A percentile compares a stretch with the other conserved stretches of the same genome.
Conservation (phyloP, 1,140 invertebrate genomes). For the Philopotamus ludificatus region DNA sequence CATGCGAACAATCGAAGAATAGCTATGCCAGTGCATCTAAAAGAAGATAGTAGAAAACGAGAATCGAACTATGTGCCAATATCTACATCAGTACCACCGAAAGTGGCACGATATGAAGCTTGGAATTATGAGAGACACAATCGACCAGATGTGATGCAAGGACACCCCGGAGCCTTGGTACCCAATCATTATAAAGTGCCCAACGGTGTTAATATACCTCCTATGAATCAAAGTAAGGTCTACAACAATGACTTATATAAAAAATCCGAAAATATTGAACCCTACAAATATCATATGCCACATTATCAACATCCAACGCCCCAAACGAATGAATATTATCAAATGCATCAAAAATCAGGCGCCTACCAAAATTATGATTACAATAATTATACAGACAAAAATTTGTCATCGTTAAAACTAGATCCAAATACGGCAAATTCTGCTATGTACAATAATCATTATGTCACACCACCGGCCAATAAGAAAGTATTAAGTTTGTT, state of each 20-base stretch:
- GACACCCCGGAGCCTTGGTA: slow-evolving; percentile 5
- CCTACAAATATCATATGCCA: slow-evolving; percentile 30
- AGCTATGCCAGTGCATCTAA: slow-evolving; percentile 48
- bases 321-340: slow-evolving; percentile 41
- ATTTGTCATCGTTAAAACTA: slow-evolving; percentile 11
- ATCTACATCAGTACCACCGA: slow-evolving; percentile 55
- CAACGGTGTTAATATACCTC: slow-evolving; percentile 19
- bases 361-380: not conserved
- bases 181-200: slow-evolving; percentile 29
- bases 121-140: slow-evolving; percentile 50
- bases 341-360: slow-evolving; percentile 34
- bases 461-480: slow-evolving; percentile 56
- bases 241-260: slow-evolving; percentile 30
- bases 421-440: slow-evolving; percentile 18
- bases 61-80: slow-evolving; percentile 47
- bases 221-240: slow-evolving; percentile 11
- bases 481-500: slow-evolving; percentile 67
- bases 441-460: slow-evolving; percentile 17
- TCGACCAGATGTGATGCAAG: slow-evolving; percentile 18
- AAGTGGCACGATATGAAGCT: slow-evolving; percentile 52
- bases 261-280: slow-evolving; percentile 40
- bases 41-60: slow-evolving; percentile 51
- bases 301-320: slow-evolving; percentile 39
- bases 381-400: slow-evolving; percentile 31
- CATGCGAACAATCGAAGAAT: slow-evolving; percentile 45